Evolutionary conservation across 2,888 invertebrate species (phyloP), one percentile per base, ranked within the genome.

Genomic region (Machimus atricapillus): DNA sequence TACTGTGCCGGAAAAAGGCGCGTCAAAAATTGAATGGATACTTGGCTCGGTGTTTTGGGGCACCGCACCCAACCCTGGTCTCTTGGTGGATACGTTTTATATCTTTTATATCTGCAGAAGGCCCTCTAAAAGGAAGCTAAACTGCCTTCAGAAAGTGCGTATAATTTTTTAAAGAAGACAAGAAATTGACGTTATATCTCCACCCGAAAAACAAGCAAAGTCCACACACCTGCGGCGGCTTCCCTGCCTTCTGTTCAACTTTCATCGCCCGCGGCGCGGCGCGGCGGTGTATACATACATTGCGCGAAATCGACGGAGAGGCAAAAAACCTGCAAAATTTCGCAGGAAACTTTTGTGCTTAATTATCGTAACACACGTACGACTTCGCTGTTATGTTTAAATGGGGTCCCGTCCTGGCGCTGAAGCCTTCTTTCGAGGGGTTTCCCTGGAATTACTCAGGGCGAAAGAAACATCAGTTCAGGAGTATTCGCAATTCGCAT

Each of bases 171-270:
- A 66, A 66, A 27, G 66, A 66, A 19, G 78, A 43, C 78, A 46
- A 12, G 37, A 31, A 79, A 79, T 79, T 79, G 79, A 46, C 27
- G 46, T 19, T 4, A 23, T 12, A 46, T 27, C 31, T 52, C n/a
- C 79, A 79, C 16, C 52, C 14, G 31, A 66, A 16, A 78, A 46
- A 27, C 79, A 79, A 27, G 79, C 27, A 52, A 79, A 56, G 31
- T 52, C 52, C 79, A 46, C 19, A 79, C 79, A 79, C 79, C 79
- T 79, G 52, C 5, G 52, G 79, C 79, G 23, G 76, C 52, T 79
- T 79, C 19, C 7, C 9, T 37, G 23, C 37, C n/a, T 76, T 76
- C 27, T 37, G 34, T 66, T 66, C 43, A 66, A 19, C 66, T 66
- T 66, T 66, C 12, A 66, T 66, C 2, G 27, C 66, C 66, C 27